Evolutionary conservation across 2,797 vertebrate genomes (phyloP).

Genomic region (Mormyrus hasselquistii): DNA sequence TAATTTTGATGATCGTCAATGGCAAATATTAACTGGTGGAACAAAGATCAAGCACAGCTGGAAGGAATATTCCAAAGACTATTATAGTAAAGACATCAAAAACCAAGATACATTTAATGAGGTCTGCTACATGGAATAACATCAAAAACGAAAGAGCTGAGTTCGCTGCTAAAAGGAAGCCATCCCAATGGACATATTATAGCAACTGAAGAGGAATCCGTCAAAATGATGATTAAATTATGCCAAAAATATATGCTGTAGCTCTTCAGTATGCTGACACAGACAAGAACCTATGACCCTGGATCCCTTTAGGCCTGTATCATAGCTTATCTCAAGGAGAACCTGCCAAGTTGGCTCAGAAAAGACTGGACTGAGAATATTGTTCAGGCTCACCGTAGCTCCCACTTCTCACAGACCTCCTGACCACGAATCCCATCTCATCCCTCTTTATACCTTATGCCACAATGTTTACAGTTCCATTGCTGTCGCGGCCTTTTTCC

Average conservation of each 20-base stretch:
- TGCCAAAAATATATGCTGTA: neutral
- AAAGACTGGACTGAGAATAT: neutral
- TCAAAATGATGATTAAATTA: slow-evolving; percentile 6
- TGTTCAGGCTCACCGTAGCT: neutral
- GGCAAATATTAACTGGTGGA: neutral
- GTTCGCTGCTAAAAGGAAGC: neutral
- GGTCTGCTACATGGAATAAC: neutral
- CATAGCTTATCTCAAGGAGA: neutral
- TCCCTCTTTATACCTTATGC: neutral
- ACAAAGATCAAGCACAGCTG: slow-evolving; percentile 1
- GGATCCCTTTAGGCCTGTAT: neutral
- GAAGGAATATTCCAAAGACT: neutral
- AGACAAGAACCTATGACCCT: neutral
- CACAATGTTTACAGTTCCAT: neutral
- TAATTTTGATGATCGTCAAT: neutral
- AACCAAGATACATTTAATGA: neutral
- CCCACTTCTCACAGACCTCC: neutral
- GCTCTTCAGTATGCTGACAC: neutral
- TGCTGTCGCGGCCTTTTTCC: too few relatives aligned
- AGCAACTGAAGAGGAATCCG: neutral
- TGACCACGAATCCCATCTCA: neutral
- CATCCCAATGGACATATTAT: neutral
- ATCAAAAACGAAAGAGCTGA: neutral
- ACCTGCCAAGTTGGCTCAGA: neutral
- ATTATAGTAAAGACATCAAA: neutral